These are phyloP conservation scores for Diaphora mendica DNA, from an alignment of 2,888 invertebrate species.

Conservation along the genomic window DNA sequence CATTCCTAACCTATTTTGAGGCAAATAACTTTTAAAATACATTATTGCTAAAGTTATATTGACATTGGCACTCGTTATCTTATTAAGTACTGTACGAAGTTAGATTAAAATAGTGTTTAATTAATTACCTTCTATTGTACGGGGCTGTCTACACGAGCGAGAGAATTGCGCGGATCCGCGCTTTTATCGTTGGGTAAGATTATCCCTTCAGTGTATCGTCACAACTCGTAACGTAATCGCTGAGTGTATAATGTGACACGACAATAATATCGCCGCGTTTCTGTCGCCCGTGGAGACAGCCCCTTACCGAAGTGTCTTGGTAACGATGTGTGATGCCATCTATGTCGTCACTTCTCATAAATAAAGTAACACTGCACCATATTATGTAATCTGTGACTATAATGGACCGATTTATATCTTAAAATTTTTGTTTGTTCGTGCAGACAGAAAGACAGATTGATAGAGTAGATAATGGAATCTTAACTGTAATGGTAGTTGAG, in stretches of 20 bases:
- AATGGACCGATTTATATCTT: background rate
- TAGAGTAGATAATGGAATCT: background rate
- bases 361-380: background rate
- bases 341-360: too few relatives aligned
- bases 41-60: slow-evolving; percentile 6
- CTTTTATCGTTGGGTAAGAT: too few relatives aligned
- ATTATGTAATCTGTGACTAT: background rate
- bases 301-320: background rate
- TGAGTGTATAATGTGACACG: too few relatives aligned
- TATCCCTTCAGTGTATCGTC: too few relatives aligned
- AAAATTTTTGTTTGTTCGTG: background rate
- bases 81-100: background rate
- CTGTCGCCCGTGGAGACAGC: too few relatives aligned
- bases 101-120: background rate
- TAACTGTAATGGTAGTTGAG: background rate
- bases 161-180: too few relatives aligned
- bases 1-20: slow-evolving; percentile 43
- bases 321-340: background rate
- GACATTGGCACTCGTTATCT: slow-evolving; percentile 12
- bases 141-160: too few relatives aligned
- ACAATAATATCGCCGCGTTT: too few relatives aligned
- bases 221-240: too few relatives aligned
- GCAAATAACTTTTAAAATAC: slow-evolving; percentile 18
- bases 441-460: background rate
- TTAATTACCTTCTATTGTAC: background rate